phyloP scores from a whole-genome alignment of 2,113 vertebrate species.

The Lophochroa leadbeateri region DNA sequence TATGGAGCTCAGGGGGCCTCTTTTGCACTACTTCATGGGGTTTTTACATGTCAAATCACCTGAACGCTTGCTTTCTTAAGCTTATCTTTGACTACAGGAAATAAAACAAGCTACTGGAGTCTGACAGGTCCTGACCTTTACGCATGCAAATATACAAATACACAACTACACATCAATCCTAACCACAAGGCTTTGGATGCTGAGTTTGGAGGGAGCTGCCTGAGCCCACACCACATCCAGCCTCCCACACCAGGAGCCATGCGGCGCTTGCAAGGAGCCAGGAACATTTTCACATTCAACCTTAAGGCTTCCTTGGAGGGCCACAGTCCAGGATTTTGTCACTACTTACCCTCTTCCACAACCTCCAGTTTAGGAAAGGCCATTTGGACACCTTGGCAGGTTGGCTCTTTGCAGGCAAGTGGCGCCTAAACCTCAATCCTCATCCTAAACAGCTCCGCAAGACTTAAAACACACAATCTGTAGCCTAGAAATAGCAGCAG shows the following conservation, averaged over 20 bases:
- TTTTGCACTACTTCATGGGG: background rate
- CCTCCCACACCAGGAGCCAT: background rate
- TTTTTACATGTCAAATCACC: background rate
- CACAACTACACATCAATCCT: background rate
- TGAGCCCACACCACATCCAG: background rate
- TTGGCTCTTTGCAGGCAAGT: background rate
- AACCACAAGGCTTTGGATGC: conserved; percentile 23
- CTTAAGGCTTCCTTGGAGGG: background rate
- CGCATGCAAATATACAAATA: conserved; percentile 36
- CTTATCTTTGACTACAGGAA: background rate
- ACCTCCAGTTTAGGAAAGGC: background rate
- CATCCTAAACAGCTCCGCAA: background rate
- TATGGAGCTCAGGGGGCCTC: background rate
- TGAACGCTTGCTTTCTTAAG: background rate
- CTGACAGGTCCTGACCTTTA: conserved; percentile 7
- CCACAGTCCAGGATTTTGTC: background rate
- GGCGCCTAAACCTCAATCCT: background rate
- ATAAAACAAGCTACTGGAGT: background rate
- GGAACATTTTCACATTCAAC: background rate
- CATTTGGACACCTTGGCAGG: background rate
- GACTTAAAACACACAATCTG: background rate
- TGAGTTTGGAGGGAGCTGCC: background rate
- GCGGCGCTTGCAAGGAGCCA: background rate
- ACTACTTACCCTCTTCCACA: background rate
- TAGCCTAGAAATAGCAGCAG: background rate